Base-by-base conservation (phyloP, 2,113 vertebrate species). In the Hyaena hyaena region DNA sequence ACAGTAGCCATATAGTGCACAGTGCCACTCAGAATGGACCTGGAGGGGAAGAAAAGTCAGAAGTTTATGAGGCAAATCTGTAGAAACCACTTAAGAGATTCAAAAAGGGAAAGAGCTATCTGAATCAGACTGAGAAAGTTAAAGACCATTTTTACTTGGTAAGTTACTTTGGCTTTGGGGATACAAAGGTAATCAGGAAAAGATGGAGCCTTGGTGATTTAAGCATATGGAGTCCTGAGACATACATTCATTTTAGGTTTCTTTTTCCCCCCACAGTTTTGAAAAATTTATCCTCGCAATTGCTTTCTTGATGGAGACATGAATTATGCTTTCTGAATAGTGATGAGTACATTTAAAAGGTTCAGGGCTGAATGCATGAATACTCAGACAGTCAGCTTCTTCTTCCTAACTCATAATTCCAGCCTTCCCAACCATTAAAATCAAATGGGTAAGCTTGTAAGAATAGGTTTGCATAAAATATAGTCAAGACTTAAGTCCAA, bases 341-440 rank as follows among this genome's bases (percentile, higher is more conserved):
- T 80, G 94, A 97, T 96, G 88, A 98, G 96, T 95, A 90, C 61
- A 83, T 96, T 96, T 96, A 68, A 98, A 97, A 96, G 80, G 43
- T 69, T 97, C 87, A 61, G 83, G 90, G 15, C 68, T 97, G 90
- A 97, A 97, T 93, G 77, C 90, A 79, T 69, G 93, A 97, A 96
- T 94, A 90, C 83, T 96, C 93, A 97, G 89, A 94, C 33, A 87
- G 71, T 91, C 45, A 26, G 81, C 48, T 96, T 74, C 92, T 93
- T 88, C 82, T 84, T 92, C 79, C 87, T 92, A 85, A 93, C 65
- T 93, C 97, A 71, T 95, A 97, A 96, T 94, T 95, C 63, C 58
- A 97, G 87, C 58, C 65, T 88, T 96, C 35, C 76, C 48, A 50
- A 74, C 61, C 66, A 96, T 81, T 96, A 93, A 95, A 91, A 95